These are phyloP conservation scores for Noturus placidus DNA, from an alignment of 2,113 vertebrate species.

Conservation along the genomic window DNA sequence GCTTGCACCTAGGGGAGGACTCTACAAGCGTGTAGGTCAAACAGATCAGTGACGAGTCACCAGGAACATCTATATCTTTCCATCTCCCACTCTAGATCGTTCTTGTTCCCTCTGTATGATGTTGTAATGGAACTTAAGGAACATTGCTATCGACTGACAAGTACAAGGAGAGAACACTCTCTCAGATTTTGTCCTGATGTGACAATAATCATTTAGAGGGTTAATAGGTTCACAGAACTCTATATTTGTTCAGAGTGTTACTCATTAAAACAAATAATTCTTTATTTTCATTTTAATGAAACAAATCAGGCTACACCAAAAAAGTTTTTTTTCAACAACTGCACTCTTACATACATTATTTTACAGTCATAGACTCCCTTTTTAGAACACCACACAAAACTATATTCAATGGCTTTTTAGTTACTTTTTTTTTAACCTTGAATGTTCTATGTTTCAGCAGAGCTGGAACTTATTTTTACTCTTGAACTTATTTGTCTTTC, in stretches of 20 bases:
- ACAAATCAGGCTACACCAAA: slow-evolving; percentile 78
- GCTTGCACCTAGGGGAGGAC: slow-evolving; percentile 21
- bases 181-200: slow-evolving; percentile 27
- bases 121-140: slow-evolving; percentile 56
- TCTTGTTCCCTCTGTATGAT: slow-evolving; percentile 45
- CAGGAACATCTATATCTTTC: slow-evolving; percentile 60
- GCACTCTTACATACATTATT: slow-evolving; percentile 78
- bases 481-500: slow-evolving; percentile 52
- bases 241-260: slow-evolving; percentile 49
- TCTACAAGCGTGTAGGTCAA: slow-evolving; percentile 68
- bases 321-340: slow-evolving; percentile 69
- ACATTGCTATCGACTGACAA: slow-evolving; percentile 54
- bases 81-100: slow-evolving; percentile 11
- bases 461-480: slow-evolving; percentile 46
- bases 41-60: slow-evolving; percentile 63
- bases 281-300: slow-evolving; percentile 75
- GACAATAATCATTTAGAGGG: slow-evolving; percentile 11
- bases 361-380: slow-evolving; percentile 76
- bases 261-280: slow-evolving; percentile 67
- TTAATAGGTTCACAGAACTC: slow-evolving; percentile 11
- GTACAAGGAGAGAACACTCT: slow-evolving; percentile 54
- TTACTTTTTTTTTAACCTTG: slow-evolving; percentile 52
- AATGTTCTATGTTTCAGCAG: slow-evolving; percentile 53
- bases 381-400: slow-evolving; percentile 76
- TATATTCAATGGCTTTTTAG: slow-evolving; percentile 76